Conservation (phyloP, 2,888 invertebrate species). For the Drosophila formosana region DNA sequence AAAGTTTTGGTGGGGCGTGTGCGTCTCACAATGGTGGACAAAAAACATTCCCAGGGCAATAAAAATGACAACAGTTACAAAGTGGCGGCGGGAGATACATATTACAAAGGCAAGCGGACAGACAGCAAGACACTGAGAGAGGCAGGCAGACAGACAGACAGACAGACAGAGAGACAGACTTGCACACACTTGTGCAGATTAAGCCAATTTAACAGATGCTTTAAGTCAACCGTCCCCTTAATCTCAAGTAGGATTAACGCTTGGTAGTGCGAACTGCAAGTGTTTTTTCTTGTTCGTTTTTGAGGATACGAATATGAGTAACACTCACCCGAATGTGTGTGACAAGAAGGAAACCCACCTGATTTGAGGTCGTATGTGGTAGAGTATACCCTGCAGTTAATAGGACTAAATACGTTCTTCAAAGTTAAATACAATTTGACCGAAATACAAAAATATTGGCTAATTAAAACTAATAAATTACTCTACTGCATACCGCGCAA, state of each 20-base stretch:
- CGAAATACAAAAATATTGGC: too few relatives aligned
- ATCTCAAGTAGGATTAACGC: slow-evolving; percentile 74
- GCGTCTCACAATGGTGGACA: slow-evolving; percentile 67
- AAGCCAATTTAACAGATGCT: slow-evolving; percentile 82
- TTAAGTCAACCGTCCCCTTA: slow-evolving; percentile 75
- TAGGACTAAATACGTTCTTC: too few relatives aligned
- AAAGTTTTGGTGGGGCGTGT: slow-evolving; percentile 68
- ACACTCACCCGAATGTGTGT: slow-evolving; percentile 18
- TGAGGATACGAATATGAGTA: slow-evolving; percentile 23
- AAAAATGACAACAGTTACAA: slow-evolving; percentile 81
- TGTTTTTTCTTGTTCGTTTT: slow-evolving; percentile 34
- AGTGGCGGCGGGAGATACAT: slow-evolving; percentile 77
- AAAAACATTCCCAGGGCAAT: slow-evolving; percentile 81
- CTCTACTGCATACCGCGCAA: too few relatives aligned
- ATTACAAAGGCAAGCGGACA: slow-evolving; percentile 62
- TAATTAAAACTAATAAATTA: too few relatives aligned
- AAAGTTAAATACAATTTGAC: too few relatives aligned
- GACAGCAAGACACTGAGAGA: background rate
- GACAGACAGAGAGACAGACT: slow-evolving; percentile 22
- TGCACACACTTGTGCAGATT: slow-evolving; percentile 66
- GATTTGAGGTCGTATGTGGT: background rate
- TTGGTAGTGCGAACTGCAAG: slow-evolving; percentile 59
- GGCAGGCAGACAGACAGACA: slow-evolving; percentile 27
- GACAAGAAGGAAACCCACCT: slow-evolving; percentile 38
- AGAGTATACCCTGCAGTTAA: slow-evolving; percentile 32